Evolutionary conservation across 2,888 invertebrate genomes (phyloP).

Genomic region (Antheraea yamamai): DNA sequence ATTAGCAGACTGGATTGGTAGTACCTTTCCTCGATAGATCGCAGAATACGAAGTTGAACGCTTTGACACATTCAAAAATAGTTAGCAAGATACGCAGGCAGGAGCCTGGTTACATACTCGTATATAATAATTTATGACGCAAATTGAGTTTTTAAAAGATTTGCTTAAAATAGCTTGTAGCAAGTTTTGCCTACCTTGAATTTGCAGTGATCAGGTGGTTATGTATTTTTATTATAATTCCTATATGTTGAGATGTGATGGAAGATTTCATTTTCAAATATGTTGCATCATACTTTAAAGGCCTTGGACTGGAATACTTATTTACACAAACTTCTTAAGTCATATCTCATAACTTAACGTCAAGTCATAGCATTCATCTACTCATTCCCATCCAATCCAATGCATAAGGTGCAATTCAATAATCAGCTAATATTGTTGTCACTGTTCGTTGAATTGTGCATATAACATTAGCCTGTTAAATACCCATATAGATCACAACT

Average conservation of each 20-base stretch:
- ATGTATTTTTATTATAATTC: not conserved
- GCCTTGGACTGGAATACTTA: not conserved
- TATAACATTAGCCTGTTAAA: constrained; percentile 5
- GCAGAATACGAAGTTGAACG: not conserved
- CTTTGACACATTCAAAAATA: constrained; percentile 7
- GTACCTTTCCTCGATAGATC: not conserved
- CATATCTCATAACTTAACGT: not conserved
- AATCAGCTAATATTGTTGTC: not conserved
- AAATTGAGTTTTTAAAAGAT: not conserved
- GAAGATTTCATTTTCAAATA: not conserved
- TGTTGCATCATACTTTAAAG: not conserved
- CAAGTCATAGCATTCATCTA: not conserved
- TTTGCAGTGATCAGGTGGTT: not conserved
- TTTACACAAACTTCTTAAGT: not conserved
- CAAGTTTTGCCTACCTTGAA: constrained; percentile 3
- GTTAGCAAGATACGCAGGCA: constrained; percentile 4
- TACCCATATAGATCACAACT: constrained; percentile 1
- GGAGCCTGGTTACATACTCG: not conserved
- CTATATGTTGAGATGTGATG: not conserved
- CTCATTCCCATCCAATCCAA: not conserved
- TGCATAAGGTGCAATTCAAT: not conserved
- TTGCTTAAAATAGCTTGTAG: not conserved
- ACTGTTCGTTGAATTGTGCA: not conserved
- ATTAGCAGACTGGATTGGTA: not conserved
- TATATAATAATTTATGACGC: not conserved